A percentile compares a stretch with the other conserved stretches of the same genome.
Conservation (phyloP, 2,113 vertebrate species). For the Caretta caretta region DNA sequence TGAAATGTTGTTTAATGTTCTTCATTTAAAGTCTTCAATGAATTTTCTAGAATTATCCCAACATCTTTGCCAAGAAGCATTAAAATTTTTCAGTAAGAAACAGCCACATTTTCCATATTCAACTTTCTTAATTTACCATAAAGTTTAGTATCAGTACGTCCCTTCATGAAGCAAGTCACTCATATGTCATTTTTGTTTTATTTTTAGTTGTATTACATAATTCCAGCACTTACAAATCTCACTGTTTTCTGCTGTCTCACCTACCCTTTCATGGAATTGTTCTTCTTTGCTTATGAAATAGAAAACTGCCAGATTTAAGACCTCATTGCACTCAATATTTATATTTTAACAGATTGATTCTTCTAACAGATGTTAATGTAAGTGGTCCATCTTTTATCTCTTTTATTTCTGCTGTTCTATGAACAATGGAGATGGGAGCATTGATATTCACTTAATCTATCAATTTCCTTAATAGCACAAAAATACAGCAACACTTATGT, state of each 20-base stretch:
- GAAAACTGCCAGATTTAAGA: background rate
- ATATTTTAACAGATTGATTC: background rate
- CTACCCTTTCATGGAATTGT: background rate
- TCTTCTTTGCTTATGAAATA: background rate
- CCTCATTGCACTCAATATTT: background rate
- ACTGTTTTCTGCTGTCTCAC: background rate
- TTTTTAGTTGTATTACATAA: background rate
- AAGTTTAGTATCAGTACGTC: background rate
- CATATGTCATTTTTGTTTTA: background rate
- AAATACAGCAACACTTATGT: background rate
- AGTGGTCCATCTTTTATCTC: background rate
- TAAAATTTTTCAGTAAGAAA: conserved; percentile 25
- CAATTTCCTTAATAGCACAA: background rate
- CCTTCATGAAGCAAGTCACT: background rate
- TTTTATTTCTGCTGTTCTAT: background rate
- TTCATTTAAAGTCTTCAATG: conserved; percentile 49
- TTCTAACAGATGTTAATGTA: background rate
- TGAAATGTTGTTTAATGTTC: background rate
- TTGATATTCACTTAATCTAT: fast-evolving
- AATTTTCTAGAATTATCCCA: conserved; percentile 24
- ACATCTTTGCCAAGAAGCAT: conserved; percentile 24
- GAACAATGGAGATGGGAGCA: background rate
- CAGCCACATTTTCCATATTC: conserved; percentile 8
- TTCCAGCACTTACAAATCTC: background rate
- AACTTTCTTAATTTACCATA: background rate